Evolutionary conservation across 1,140 invertebrate species (phyloP).

Genomic region (Drosophila azteca): DNA sequence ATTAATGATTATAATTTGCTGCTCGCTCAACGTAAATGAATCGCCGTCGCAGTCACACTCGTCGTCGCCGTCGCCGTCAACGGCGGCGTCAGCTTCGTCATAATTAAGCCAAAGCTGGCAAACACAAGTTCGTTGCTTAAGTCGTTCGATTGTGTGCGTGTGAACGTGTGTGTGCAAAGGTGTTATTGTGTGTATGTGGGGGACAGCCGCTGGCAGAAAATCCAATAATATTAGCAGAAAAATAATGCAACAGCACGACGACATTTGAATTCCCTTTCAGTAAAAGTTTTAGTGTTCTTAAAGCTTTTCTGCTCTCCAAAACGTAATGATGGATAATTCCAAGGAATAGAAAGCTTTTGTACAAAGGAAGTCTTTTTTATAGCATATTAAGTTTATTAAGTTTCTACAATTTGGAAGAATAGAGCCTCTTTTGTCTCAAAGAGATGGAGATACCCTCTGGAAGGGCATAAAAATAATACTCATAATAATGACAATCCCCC

Average conservation of each 20-base stretch:
- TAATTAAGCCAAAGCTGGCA: conserved; percentile 63
- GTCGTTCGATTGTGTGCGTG: conserved; percentile 64
- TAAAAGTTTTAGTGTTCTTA: too few relatives aligned
- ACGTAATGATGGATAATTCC: background rate
- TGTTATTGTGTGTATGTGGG: conserved; percentile 25
- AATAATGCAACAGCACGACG: conserved; percentile 1
- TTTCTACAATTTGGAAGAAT: too few relatives aligned
- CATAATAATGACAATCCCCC: conserved; percentile 45
- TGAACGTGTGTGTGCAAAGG: conserved; percentile 31
- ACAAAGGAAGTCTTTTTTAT: too few relatives aligned
- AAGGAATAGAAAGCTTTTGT: too few relatives aligned
- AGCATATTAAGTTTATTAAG: too few relatives aligned
- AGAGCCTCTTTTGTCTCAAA: too few relatives aligned
- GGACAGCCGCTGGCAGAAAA: conserved; percentile 39
- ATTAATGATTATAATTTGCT: conserved; percentile 71
- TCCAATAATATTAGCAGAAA: conserved; percentile 20
- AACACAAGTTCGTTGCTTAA: conserved; percentile 72
- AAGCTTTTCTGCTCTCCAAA: too few relatives aligned
- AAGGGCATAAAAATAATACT: conserved; percentile 3
- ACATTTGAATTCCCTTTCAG: too few relatives aligned
- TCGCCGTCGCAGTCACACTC: conserved; percentile 42
- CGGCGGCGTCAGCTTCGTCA: conserved; percentile 12
- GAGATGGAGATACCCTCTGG: too few relatives aligned
- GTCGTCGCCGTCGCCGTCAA: too few relatives aligned
- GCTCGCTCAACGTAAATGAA: conserved; percentile 41